Evolutionary conservation across 2,797 vertebrate genomes (phyloP), one percentile per base, ranked within the genome.

Genomic region (Trachurus trachurus): DNA sequence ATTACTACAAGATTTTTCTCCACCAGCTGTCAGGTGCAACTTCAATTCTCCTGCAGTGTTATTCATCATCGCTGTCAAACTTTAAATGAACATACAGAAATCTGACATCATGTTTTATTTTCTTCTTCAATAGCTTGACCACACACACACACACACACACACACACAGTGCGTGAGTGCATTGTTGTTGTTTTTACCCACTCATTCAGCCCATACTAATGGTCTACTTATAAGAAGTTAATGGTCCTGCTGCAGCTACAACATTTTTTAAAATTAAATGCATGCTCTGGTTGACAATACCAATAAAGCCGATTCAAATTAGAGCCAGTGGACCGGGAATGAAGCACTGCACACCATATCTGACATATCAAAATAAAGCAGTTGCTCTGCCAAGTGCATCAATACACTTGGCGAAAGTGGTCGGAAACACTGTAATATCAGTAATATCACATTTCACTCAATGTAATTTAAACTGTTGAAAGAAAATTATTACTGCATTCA

Each of bases 1-100:
- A 58, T 17, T 66, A 15, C 15, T 7, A 61, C 39, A 59, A 50
- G n/a, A 29, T 45, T 74, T 63, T 15, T 11, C 26, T 59, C 29
- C 34, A 59, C 31, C 0, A 0, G 22, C 54, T 53, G 37, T 9
- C 29, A 44, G 39, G 26, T 60, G 59, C 3, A 50, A 57, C 39
- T n/a, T 4, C 9, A 42, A 3, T 50, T 56, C 9, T 74, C 49
- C 54, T 70, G 37, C 60, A 71, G 49, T 68, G 37, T 69, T 58
- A 65, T 86, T 73, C 57, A 76, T 80, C 49, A 61, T 66, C 19
- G 21, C 26, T 76, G 73, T 71, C 65, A 70, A 70, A 71, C 59
- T 63, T 60, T 6, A 53, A 45, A 9, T 10, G 2, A 57, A 21
- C 54, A 74, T 26, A 80, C 44, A 79, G 56, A 60, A 78, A 80